Evolutionary conservation across 2,797 vertebrate species (phyloP).

Genomic region (Sarcophilus harrisii): DNA sequence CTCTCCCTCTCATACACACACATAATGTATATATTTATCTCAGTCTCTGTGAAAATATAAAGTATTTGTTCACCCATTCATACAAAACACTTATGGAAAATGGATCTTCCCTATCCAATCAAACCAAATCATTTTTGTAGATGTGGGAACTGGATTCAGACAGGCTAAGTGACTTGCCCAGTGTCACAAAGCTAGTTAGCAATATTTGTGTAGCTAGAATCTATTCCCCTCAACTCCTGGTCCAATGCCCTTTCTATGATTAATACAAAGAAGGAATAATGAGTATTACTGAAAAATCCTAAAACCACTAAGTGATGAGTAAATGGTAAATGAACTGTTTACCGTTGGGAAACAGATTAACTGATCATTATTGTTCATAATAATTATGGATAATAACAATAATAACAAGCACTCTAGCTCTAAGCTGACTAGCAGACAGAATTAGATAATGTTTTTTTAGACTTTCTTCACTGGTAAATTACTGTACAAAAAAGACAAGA

Average conservation of each 20-base stretch:
- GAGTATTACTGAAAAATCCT: conserved; percentile 30
- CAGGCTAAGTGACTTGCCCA: not conserved
- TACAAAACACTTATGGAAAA: not conserved
- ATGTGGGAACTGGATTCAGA: not conserved
- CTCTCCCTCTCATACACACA: too few relatives aligned
- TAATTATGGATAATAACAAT: conserved; percentile 46
- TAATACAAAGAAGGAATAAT: not conserved
- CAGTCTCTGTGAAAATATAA: not conserved
- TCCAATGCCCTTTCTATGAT: conserved; percentile 1
- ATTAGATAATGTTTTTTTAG: conserved; percentile 13
- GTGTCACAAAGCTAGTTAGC: not conserved
- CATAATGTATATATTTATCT: not conserved
- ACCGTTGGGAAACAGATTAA: conserved; percentile 42
- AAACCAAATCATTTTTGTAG: not conserved
- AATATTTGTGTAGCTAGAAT: not conserved
- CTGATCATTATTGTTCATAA: conserved; percentile 38
- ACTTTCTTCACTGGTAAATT: conserved; percentile 17
- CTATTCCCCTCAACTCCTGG: not conserved
- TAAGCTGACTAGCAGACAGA: conserved; percentile 40
- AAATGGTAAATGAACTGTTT: conserved; percentile 48
- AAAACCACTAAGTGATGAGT: conserved; percentile 14
- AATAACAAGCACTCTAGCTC: conserved; percentile 17
- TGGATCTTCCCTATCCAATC: not conserved
- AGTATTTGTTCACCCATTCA: not conserved
- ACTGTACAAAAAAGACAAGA: not conserved